Percentiles rank a stretch among this genome's conserved stretches.
These are phyloP conservation scores for Hemaris fuciformis DNA, from an alignment of 2,888 invertebrate genomes.

Conservation along the genomic window DNA sequence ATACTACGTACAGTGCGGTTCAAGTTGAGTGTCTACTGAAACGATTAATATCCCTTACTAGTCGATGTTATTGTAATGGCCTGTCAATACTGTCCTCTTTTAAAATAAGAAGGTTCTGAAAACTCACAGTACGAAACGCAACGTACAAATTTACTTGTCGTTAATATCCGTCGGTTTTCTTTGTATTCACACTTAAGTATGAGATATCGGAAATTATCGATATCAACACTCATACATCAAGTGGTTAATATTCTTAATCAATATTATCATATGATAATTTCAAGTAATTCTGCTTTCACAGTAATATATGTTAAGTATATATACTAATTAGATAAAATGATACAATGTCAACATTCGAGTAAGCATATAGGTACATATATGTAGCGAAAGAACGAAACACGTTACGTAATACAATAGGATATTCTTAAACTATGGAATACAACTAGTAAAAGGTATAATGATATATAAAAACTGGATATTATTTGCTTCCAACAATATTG, in stretches of 20 bases:
- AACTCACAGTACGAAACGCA: no score
- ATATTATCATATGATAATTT: not conserved
- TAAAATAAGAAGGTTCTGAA: no score
- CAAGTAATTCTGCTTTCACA: not conserved
- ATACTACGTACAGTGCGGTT: no score
- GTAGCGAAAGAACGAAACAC: slow-evolving; percentile 16
- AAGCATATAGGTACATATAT: slow-evolving; percentile 16
- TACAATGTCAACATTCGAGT: not conserved
- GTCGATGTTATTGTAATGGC: no score
- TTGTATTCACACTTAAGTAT: no score
- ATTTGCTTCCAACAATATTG: slow-evolving; percentile 79
- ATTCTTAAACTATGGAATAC: slow-evolving; percentile 57
- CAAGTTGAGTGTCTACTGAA: no score
- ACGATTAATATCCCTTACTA: no score
- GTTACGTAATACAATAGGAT: slow-evolving; percentile 61
- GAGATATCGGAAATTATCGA: no score
- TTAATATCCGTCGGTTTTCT: no score
- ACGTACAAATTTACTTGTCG: no score
- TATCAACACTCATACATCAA: not conserved
- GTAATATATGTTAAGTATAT: not conserved
- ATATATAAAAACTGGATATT: slow-evolving; percentile 72
- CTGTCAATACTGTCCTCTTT: no score
- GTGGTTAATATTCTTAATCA: not conserved
- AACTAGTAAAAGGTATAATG: slow-evolving; percentile 53
- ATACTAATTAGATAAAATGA: not conserved